These are phyloP conservation scores for Potamarius usumacintae DNA, from an alignment of 2,113 vertebrate species.

Conservation along the genomic window DNA sequence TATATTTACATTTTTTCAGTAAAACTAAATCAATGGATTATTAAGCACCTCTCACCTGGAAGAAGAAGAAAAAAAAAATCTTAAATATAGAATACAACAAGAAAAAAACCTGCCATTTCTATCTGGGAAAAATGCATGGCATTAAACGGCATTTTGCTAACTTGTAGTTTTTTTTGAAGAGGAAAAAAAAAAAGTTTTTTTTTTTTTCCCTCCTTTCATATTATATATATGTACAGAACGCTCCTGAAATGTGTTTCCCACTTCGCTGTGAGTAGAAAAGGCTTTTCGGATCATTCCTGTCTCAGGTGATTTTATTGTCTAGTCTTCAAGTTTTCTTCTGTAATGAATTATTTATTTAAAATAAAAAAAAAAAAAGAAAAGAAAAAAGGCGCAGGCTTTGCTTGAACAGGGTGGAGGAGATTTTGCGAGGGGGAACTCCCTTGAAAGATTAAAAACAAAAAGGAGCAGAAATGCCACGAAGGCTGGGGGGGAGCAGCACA, in stretches of 20 bases:
- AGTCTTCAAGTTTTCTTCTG: conserved; percentile 73
- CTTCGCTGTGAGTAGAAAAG: conserved; percentile 71
- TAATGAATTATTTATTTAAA: conserved; percentile 60
- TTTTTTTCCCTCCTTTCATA: conserved; percentile 39
- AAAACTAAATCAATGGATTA: conserved; percentile 86
- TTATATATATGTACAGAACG: conserved; percentile 75
- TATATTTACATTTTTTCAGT: conserved; percentile 86
- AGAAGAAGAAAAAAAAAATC: conserved; percentile 62
- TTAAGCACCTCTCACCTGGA: conserved; percentile 83
- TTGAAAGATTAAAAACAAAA: conserved; percentile 62
- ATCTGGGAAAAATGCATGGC: conserved; percentile 72
- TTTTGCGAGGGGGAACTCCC: background rate
- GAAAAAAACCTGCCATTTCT: conserved; percentile 69
- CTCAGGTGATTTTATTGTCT: conserved; percentile 67
- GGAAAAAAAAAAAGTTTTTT: conserved; percentile 54
- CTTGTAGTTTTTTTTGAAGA: conserved; percentile 70
- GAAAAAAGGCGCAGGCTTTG: conserved; percentile 40
- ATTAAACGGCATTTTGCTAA: conserved; percentile 69
- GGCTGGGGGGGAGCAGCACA: conserved; percentile 50
- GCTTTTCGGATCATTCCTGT: conserved; percentile 74
- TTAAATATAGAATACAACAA: conserved; percentile 72
- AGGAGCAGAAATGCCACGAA: conserved; percentile 56
- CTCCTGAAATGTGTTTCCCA: conserved; percentile 77
- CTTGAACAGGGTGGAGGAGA: background rate
- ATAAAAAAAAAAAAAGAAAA: background rate